phyloP scores from a whole-genome alignment of 2,797 vertebrate species.

The Gallinago solitaria region DNA sequence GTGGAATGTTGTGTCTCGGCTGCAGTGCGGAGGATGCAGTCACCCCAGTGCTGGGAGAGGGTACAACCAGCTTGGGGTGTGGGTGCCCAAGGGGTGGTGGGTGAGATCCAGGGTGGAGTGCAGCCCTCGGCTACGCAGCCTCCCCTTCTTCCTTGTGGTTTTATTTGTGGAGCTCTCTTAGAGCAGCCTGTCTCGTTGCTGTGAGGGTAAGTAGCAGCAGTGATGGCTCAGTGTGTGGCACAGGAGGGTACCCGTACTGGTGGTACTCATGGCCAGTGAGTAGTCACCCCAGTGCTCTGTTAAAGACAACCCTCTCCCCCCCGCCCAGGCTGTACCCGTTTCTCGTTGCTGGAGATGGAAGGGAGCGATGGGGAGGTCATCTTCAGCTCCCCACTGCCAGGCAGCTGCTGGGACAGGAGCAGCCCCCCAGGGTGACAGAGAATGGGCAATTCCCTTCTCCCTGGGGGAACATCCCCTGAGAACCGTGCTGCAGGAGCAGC shows the following conservation, averaged over 20 bases:
- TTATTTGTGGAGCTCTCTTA: neutral
- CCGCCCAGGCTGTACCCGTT: neutral
- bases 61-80: accelerated
- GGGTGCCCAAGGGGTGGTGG: too few species aligned
- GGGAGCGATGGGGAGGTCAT: neutral
- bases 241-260: neutral
- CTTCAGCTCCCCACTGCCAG: neutral
- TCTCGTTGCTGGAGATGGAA: neutral
- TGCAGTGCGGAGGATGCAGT: accelerated
- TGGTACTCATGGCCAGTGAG: neutral
- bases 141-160: neutral
- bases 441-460: neutral
- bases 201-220: too few species aligned
- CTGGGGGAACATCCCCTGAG: neutral
- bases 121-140: neutral
- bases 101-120: neutral
- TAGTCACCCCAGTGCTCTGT: neutral
- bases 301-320: neutral
- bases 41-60: neutral
- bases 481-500: neutral
- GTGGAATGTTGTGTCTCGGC: neutral
- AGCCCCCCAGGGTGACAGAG: neutral
- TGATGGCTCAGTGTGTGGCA: too few species aligned
- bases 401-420: neutral
- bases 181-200: too few species aligned